A percentile compares a stretch with the other conserved stretches of the same genome.
phyloP scores from a whole-genome alignment of 2,113 vertebrate genomes.

The Platysternon megacephalum region DNA sequence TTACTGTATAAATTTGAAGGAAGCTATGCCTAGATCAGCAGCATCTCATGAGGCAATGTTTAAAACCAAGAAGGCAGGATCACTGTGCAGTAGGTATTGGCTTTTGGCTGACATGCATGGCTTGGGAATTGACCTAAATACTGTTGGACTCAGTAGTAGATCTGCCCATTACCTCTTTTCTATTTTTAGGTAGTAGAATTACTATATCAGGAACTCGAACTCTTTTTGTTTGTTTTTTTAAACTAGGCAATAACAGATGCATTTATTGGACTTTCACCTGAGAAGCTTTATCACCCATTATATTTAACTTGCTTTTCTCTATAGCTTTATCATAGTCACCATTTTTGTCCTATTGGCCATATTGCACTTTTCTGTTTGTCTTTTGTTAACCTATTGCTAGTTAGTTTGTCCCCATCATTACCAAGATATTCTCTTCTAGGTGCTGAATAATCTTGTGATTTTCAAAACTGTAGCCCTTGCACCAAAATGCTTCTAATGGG shows the following conservation, averaged over 20 bases:
- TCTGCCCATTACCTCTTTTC: background rate
- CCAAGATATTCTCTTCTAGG: background rate
- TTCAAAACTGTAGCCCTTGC: background rate
- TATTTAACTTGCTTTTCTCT: background rate
- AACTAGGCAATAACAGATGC: background rate
- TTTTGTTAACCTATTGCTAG: background rate
- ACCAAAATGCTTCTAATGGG: background rate
- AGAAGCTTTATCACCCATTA: background rate
- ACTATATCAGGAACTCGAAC: background rate
- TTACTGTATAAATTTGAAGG: background rate
- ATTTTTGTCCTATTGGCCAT: background rate
- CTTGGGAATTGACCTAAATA: background rate
- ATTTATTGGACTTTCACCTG: background rate
- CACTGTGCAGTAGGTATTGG: background rate
- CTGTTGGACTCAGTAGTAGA: background rate
- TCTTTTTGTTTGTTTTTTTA: background rate
- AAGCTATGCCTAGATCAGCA: background rate
- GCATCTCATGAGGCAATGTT: background rate
- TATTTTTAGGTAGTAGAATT: background rate
- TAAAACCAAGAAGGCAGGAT: background rate
- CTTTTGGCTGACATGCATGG: background rate
- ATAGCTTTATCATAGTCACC: background rate
- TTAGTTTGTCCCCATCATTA: background rate
- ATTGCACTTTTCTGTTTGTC: background rate
- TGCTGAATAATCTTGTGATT: background rate